Conservation (phyloP, 30 jellyfish, hydroid and myxozoan species). For the Cassiopea andromeda region DNA sequence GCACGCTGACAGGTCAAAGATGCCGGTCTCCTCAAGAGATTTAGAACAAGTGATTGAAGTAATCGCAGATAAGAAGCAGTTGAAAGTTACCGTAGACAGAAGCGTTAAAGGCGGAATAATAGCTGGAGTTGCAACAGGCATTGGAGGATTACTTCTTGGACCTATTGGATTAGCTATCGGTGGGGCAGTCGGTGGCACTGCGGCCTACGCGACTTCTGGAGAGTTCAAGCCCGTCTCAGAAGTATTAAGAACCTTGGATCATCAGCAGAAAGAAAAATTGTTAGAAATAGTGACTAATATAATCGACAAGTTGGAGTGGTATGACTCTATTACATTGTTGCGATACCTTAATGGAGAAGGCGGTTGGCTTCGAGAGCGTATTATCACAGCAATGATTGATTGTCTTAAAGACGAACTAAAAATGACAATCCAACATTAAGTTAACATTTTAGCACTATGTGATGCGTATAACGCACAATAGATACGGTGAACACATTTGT, state of each 20-base stretch:
- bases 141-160: neutral
- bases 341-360: neutral
- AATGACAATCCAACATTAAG: neutral
- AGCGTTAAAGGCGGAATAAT: neutral
- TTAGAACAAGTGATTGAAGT: neutral
- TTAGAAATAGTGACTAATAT: neutral
- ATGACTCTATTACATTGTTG: neutral
- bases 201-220: neutral
- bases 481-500: too few relatives aligned
- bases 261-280: neutral
- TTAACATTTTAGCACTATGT: neutral
- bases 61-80: neutral
- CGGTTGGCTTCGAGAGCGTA: neutral
- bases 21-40: neutral
- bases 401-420: neutral
- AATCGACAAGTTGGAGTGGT: neutral
- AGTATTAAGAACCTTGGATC: neutral
- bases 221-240: conserved; percentile 1
- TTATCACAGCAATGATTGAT: neutral
- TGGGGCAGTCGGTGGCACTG: neutral
- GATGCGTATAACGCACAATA: too few relatives aligned
- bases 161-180: neutral
- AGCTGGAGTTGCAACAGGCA: neutral
- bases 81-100: neutral
- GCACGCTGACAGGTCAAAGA: neutral